Evolutionary conservation across 2,797 vertebrate genomes (phyloP), one percentile per base, ranked within the genome.

Genomic region (Coregonus suidteri): DNA sequence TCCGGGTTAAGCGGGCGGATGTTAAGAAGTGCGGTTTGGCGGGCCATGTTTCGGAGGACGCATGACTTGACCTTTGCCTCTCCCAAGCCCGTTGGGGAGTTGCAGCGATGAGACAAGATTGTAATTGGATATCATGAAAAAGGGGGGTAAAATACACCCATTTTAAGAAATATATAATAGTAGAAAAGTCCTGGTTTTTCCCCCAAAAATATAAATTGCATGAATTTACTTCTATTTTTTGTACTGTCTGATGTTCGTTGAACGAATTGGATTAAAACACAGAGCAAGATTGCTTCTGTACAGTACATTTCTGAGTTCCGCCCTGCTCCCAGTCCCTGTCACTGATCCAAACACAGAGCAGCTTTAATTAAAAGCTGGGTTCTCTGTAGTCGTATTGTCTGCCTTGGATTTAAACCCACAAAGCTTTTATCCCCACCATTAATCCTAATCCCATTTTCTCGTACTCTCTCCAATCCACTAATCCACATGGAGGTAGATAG

Each of bases 401-500:
- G 64, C 47, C 11, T 56, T 79, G 65, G 70, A 54, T 18, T 14
- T 76, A 76, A 79, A 77, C 68, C 53, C 75, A 47, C 47, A 76
- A 30, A 37, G 54, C 73, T 73, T 59, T 77, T 70, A 64, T 76
- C 65, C 52, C 77, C 65, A 66, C 37, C 71, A 7, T 56, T 80
- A 84, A 83, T 84, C 76, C 77, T 79, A 77, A 75, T 84, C 81
- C 76, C 71, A 31, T 76, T 14, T 74, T 47, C 67, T 37, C 52
- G 41, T 65, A 65, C 35, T 6, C 35, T 37, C 75, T 79, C 71
- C 59, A 47, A 47, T 47, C 13, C 59, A n/a, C 25, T 82, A 80
- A 80, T 83, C 84, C 74, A 70, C 56, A 71, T 53, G 70, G 3
- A 6, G 65, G 11, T 13, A 75, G 41, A 47, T 47, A 47, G 51